Evolutionary conservation across 92 coral and sea anemone species (phyloP).

Genomic region (Palythoa caribaeorum): DNA sequence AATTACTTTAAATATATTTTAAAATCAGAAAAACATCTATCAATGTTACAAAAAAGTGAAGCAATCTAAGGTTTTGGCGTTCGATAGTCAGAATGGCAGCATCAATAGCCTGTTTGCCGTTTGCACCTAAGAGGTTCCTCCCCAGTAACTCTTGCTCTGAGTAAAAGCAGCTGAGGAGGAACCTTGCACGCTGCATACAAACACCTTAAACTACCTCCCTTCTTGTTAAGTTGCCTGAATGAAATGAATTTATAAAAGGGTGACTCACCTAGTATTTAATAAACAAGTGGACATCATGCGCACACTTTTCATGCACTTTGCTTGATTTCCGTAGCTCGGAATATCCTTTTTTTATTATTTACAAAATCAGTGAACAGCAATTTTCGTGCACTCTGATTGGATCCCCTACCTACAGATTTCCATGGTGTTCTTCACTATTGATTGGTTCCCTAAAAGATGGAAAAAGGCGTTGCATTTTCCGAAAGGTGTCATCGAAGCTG

Average conservation of each 20-base stretch:
- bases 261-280: neutral
- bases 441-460: too few species aligned
- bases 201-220: neutral
- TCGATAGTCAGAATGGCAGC: neutral
- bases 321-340: neutral
- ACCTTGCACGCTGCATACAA: neutral
- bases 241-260: constrained; percentile 6
- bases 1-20: neutral
- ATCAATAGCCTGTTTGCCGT: too few species aligned
- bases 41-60: neutral
- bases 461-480: too few species aligned
- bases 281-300: constrained; percentile 6
- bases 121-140: neutral
- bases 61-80: neutral
- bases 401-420: too few species aligned
- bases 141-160: neutral
- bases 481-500: too few species aligned
- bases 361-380: too few species aligned
- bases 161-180: too few species aligned
- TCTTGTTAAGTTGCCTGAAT: neutral
- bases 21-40: neutral
- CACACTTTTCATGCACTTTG: neutral
- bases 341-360: neutral
- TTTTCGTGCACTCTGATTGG: too few species aligned
- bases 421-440: too few species aligned